Percentiles rank a stretch among this genome's conserved stretches.
Evolutionary conservation across 2,113 vertebrate genomes (phyloP).

Genomic region (Noctilio leporinus): DNA sequence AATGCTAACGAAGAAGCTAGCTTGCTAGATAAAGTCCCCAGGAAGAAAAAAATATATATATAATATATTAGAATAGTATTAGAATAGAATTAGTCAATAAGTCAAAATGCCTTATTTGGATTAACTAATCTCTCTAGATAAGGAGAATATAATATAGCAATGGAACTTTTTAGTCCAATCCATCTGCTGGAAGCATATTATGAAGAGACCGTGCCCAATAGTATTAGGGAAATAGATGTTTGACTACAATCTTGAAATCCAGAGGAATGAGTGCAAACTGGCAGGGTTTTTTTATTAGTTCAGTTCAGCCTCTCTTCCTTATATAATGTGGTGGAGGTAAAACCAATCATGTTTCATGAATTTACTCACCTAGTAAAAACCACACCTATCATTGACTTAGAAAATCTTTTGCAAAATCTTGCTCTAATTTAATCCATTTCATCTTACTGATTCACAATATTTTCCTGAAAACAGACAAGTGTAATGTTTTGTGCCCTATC

Average conservation of each 20-base stretch:
- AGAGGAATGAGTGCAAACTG: constrained; percentile 69
- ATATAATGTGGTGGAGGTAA: constrained; percentile 53
- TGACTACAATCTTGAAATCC: constrained; percentile 68
- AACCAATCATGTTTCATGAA: constrained; percentile 12
- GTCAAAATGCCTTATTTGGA: constrained; percentile 72
- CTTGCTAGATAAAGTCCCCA: constrained; percentile 76
- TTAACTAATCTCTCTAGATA: constrained; percentile 77
- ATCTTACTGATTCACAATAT: not conserved
- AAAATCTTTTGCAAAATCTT: constrained; percentile 1
- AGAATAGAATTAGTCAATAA: constrained; percentile 78
- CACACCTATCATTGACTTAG: not conserved
- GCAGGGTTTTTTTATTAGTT: constrained; percentile 75
- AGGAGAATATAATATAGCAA: constrained; percentile 75
- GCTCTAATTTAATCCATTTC: not conserved
- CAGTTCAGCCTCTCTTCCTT: constrained; percentile 70
- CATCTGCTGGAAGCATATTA: constrained; percentile 69
- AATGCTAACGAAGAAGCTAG: constrained; percentile 74
- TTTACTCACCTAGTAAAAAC: not conserved
- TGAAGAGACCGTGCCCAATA: constrained; percentile 64
- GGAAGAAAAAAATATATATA: constrained; percentile 49
- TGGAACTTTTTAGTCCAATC: constrained; percentile 63
- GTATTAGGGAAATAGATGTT: constrained; percentile 57
- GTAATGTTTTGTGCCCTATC: constrained; percentile 28
- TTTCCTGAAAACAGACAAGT: constrained; percentile 46
- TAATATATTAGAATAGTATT: constrained; percentile 75